phyloP scores from a whole-genome alignment of 2,113 vertebrate genomes.

The Mastomys natalensis region DNA sequence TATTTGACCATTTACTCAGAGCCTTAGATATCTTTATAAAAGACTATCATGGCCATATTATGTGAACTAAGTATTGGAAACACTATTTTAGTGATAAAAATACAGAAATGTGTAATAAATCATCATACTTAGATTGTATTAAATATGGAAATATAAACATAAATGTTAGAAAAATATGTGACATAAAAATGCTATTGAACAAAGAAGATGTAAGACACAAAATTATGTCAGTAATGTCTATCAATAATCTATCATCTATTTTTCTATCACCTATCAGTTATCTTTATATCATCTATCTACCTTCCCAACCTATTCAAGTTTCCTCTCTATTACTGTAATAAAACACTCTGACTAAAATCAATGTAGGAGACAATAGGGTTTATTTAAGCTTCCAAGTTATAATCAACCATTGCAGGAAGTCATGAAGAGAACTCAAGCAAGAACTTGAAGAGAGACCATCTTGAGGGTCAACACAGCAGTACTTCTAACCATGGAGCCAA shows the following conservation, averaged over 20 bases:
- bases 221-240: neutral
- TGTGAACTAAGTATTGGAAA: neutral
- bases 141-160: neutral
- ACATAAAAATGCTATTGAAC: neutral
- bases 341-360: neutral
- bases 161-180: constrained; percentile 53
- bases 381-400: neutral
- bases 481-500: neutral
- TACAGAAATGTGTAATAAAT: neutral
- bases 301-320: neutral
- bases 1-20: constrained; percentile 2
- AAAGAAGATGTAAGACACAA: neutral
- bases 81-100: neutral
- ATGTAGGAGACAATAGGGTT: neutral
- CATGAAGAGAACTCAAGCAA: neutral
- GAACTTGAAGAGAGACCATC: neutral
- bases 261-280: neutral
- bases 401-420: neutral
- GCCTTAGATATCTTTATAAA: neutral
- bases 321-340: neutral
- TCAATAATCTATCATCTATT: neutral
- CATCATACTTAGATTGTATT: neutral
- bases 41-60: neutral
- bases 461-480: neutral
- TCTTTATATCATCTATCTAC: neutral